phyloP scores from a whole-genome alignment of 2,888 invertebrate species.

The Lasioglossum leucozonium region DNA sequence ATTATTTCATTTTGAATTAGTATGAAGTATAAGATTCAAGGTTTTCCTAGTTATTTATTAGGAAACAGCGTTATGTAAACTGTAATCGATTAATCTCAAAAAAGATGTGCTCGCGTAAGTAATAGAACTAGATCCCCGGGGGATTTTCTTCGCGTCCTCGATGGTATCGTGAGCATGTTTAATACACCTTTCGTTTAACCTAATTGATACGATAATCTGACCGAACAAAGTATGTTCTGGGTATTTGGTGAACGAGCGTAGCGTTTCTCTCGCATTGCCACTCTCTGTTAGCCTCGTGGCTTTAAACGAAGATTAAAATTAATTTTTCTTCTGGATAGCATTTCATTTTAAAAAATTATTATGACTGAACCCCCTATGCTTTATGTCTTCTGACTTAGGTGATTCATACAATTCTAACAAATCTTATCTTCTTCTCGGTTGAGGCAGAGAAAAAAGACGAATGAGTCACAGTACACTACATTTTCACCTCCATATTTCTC shows the following conservation, averaged over 20 bases:
- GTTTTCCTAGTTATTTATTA: neutral
- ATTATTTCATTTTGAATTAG: no score
- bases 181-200: constrained; percentile 60
- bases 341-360: no score
- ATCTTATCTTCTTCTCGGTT: no score
- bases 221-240: neutral
- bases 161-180: constrained; percentile 50
- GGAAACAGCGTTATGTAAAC: neutral
- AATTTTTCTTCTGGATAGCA: no score
- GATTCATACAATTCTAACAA: no score
- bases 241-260: neutral
- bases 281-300: neutral
- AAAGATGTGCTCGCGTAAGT: constrained; percentile 19
- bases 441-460: no score
- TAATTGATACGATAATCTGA: constrained; percentile 48
- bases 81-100: neutral
- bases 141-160: constrained; percentile 47
- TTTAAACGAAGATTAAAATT: neutral
- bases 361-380: no score
- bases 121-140: constrained; percentile 52
- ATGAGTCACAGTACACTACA: no score
- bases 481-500: no score
- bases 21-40: neutral
- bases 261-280: neutral
- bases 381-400: no score